Evolutionary conservation across 2,797 vertebrate species (phyloP), one percentile per base, ranked within the genome.

Genomic region (Peromyscus eremicus): DNA sequence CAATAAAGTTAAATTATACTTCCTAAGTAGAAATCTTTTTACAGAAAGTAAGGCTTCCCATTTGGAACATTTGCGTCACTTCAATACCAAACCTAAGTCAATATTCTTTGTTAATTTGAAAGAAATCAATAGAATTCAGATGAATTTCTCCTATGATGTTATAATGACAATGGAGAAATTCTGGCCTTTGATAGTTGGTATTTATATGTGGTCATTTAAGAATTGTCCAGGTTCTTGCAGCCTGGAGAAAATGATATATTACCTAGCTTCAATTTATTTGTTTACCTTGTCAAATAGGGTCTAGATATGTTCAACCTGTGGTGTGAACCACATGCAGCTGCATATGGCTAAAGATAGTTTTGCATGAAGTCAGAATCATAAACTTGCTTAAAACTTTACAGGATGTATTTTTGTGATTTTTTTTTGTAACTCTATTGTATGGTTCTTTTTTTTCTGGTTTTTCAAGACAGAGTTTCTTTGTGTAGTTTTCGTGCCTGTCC

Each of bases 61-160:
- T 70, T 85, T 92, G 68, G 43, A 76, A 52, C n/a, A 88, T 73
- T 92, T 94, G 46, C 43, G 89, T 16, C 37, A 96, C 43, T 86
- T 94, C 68, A 86, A 82, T 83, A 13, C 49, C 66, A 83, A 94
- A 94, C 5, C 40, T 29, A 46, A 93, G 43, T 73, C 60, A 68
- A 83, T 94, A 82, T 87, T 92, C 14, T 81, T 68, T 68, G 60
- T 81, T 87, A 87, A 29, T 90, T 83, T 92, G 60, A 95, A 70
- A 66, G 43, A 29, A 77, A 71, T 8, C 11, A 52, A 55, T 76
- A 82, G n/a, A 82, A 87, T 73, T 94, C 64, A 80, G 6, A 37
- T 60, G 21, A 46, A 89, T 64, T 89, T 95, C 34, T 92, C 14
- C n/a, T 52, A 29, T 25, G 52, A 49, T 14, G 81, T 40, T 94